Percentiles rank a stretch among this genome's conserved stretches.
Conservation (phyloP, 2,797 vertebrate genomes). For the Cossypha polioptera region DNA sequence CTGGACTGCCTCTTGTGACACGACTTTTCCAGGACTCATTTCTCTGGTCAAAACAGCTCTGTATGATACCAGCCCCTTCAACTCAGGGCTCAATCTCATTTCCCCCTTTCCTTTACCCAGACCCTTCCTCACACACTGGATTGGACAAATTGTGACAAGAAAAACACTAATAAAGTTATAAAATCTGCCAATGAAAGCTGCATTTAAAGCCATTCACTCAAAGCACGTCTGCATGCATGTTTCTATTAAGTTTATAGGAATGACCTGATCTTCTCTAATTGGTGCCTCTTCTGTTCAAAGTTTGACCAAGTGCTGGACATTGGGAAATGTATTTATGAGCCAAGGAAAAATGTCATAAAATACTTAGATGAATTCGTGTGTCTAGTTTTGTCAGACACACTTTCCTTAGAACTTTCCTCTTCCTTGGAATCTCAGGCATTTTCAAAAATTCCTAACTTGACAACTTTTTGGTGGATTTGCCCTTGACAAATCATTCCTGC, state of each 20-base stretch:
- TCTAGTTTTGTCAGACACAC: not conserved
- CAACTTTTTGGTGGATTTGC: not conserved
- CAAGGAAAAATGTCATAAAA: not conserved
- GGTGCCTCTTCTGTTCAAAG: not conserved
- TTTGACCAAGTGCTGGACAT: not conserved
- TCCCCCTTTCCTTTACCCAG: not conserved
- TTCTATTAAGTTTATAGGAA: not conserved
- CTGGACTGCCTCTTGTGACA: not conserved
- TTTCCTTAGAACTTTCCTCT: not conserved
- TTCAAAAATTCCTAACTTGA: conserved; percentile 3
- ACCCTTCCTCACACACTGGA: not conserved
- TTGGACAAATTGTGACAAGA: not conserved
- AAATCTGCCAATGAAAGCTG: not conserved
- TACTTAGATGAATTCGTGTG: not conserved
- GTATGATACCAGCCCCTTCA: not conserved
- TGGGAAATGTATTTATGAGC: not conserved
- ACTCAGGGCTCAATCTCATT: not conserved
- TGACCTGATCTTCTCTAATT: not conserved
- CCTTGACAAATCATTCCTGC: not conserved
- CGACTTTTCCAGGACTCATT: not conserved
- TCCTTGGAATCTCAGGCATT: not conserved
- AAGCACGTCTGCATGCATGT: not conserved
- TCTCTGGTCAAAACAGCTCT: not conserved
- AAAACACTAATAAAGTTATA: not conserved
- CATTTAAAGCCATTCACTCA: not conserved